Evolutionary conservation across 2,113 vertebrate species (phyloP).

Genomic region (Prunella himalayana): DNA sequence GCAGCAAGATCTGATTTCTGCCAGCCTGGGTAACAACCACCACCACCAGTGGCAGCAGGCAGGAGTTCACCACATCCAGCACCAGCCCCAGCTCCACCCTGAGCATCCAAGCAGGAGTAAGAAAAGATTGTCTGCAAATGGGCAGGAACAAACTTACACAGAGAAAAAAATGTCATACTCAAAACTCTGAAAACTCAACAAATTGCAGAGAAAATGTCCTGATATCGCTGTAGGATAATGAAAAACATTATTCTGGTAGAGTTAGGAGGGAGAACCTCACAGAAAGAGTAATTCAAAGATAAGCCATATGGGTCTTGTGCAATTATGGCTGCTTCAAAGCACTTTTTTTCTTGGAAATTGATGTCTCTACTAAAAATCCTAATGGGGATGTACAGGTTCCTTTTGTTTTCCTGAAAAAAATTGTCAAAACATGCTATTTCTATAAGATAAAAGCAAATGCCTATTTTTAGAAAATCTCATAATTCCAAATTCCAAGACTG

Average conservation of each 20-base stretch:
- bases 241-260: neutral
- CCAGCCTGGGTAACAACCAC: neutral
- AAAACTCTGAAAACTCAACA: neutral
- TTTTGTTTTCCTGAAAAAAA: neutral
- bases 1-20: neutral
- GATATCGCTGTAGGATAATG: neutral
- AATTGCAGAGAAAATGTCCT: neutral
- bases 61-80: neutral
- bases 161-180: neutral
- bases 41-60: neutral
- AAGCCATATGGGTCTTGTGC: neutral
- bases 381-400: neutral
- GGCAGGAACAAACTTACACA: neutral
- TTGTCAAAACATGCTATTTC: neutral
- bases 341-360: neutral
- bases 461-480: neutral
- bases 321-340: neutral
- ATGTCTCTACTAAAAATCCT: neutral
- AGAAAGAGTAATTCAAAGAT: neutral
- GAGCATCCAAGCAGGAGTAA: neutral
- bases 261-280: neutral
- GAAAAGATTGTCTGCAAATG: neutral
- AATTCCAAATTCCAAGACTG: neutral
- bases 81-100: accelerated
- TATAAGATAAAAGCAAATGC: neutral